A percentile compares a stretch with the other conserved stretches of the same genome.
Evolutionary conservation across 2,113 vertebrate species (phyloP).

Genomic region (Chaetodon auriga): DNA sequence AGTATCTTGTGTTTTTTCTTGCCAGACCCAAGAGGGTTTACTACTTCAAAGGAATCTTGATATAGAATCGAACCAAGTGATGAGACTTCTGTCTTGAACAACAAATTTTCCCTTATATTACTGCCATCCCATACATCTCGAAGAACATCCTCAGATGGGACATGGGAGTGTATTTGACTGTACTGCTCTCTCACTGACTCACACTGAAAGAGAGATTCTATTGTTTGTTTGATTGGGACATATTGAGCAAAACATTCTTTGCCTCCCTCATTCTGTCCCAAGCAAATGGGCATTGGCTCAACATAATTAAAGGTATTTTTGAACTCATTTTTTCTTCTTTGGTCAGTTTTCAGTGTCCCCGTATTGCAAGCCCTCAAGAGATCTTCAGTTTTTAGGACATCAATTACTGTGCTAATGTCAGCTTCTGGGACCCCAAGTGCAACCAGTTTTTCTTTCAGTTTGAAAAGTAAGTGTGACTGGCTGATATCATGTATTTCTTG

Average conservation of each 20-base stretch:
- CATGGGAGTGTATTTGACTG: too few relatives aligned
- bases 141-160: too few relatives aligned
- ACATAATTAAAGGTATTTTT: too few relatives aligned
- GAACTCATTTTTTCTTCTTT: neutral
- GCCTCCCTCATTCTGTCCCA: neutral
- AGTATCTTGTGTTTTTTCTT: too few relatives aligned
- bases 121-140: too few relatives aligned
- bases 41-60: neutral
- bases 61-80: neutral
- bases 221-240: too few relatives aligned
- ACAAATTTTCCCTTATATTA: too few relatives aligned
- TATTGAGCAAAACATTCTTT: too few relatives aligned
- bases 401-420: neutral
- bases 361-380: neutral
- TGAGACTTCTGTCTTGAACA: neutral
- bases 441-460: neutral
- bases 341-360: neutral
- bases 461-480: conserved; percentile 1
- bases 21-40: too few relatives aligned
- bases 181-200: too few relatives aligned
- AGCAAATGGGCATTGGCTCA: neutral
- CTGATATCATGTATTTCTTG: conserved; percentile 1
- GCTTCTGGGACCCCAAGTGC: neutral
- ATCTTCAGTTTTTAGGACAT: neutral
- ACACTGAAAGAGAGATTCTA: too few relatives aligned